Conservation (phyloP, 2,113 vertebrate species). For the Typhlomys cinereus region DNA sequence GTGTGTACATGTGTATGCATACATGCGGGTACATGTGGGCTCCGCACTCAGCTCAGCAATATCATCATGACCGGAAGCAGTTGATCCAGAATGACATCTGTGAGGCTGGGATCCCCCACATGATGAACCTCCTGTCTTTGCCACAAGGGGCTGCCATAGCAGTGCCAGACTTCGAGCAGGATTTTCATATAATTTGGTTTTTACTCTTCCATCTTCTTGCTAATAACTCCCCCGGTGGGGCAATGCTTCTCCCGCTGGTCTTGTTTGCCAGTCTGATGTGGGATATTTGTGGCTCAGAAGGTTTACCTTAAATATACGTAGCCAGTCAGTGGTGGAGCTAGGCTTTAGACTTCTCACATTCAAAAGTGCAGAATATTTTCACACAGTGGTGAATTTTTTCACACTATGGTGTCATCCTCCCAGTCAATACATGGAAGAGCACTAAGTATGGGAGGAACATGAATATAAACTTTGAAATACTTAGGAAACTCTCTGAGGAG, state of each 20-base stretch:
- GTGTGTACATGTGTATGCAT: not conserved
- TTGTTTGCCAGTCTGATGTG: not conserved
- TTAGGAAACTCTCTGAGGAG: not conserved
- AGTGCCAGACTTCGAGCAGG: not conserved
- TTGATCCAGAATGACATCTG: not conserved
- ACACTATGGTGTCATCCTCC: not conserved
- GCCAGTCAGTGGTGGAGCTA: not conserved
- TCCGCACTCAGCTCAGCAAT: not conserved
- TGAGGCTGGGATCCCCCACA: not conserved
- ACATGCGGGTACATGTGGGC: no score
- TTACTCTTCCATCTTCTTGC: not conserved
- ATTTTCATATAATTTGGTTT: not conserved
- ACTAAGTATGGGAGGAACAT: not conserved
- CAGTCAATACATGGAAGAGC: not conserved
- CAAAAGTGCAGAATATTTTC: not conserved
- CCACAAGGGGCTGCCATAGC: not conserved
- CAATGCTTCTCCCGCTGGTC: not conserved
- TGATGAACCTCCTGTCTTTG: not conserved
- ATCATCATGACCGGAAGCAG: not conserved
- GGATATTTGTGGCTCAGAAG: not conserved
- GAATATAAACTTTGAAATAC: not conserved
- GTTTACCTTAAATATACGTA: not conserved
- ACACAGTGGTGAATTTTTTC: not conserved
- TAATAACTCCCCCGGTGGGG: not conserved
- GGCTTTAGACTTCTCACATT: not conserved